Conservation (phyloP, 1,140 invertebrate species). For the Micrasema minimum region DNA sequence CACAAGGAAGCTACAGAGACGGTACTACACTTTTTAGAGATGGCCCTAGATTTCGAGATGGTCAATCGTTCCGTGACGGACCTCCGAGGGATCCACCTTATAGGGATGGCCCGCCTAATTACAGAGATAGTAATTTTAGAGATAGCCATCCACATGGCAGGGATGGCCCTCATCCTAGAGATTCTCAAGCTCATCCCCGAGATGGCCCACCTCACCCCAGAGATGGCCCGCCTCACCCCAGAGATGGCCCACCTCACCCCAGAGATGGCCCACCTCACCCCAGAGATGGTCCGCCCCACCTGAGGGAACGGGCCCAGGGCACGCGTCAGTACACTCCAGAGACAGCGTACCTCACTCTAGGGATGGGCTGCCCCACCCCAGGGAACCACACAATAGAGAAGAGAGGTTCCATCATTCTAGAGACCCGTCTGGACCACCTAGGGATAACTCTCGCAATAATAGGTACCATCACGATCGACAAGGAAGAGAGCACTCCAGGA, state of each 20-base stretch:
- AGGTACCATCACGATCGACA: constrained; percentile 31
- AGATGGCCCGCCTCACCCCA: constrained; percentile 31
- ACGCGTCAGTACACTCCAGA: constrained; percentile 1
- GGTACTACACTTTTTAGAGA: constrained; percentile 57
- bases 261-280: constrained; percentile 17
- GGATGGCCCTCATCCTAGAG: constrained; percentile 57
- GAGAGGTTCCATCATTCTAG: constrained; percentile 18
- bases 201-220: constrained; percentile 28
- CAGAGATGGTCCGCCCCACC: constrained; percentile 38
- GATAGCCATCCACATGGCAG: constrained; percentile 37
- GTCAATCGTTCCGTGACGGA: constrained; percentile 53
- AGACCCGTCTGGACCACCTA: constrained; percentile 4
- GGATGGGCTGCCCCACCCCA: constrained; percentile 52
- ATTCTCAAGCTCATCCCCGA: constrained; percentile 56
- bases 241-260: constrained; percentile 14
- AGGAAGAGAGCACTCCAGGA: constrained; percentile 34
- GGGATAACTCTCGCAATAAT: constrained; percentile 32
- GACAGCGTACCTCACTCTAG: constrained; percentile 42
- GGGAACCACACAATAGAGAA: background rate
- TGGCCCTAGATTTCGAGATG: constrained; percentile 58
- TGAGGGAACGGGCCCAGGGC: constrained; percentile 37
- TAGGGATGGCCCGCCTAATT: constrained; percentile 41
- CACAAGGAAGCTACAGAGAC: constrained; percentile 53
- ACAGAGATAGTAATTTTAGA: constrained; percentile 47
- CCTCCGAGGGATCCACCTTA: constrained; percentile 57